phyloP scores from a whole-genome alignment of 2,113 vertebrate species.

The Notothenia rossii region DNA sequence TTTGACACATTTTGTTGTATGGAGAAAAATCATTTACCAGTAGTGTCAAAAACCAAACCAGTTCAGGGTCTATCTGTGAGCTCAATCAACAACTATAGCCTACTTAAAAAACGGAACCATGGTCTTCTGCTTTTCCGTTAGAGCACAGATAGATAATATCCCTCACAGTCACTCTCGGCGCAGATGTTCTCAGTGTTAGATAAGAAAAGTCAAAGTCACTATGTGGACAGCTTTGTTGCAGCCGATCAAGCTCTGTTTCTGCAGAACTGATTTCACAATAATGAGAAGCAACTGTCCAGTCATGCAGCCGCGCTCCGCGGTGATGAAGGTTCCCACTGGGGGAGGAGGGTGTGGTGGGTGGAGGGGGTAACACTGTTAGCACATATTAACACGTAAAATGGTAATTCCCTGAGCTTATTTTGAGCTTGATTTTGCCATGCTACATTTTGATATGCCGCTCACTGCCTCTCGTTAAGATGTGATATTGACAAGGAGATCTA shows the following conservation, averaged over 20 bases:
- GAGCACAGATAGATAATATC: constrained; percentile 65
- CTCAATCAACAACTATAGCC: constrained; percentile 9
- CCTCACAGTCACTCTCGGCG: constrained; percentile 64
- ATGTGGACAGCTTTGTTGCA: constrained; percentile 25
- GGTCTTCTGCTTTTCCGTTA: constrained; percentile 76
- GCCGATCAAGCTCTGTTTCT: constrained; percentile 65
- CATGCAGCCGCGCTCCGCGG: constrained; percentile 41
- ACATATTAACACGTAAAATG: not conserved
- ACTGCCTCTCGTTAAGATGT: not conserved
- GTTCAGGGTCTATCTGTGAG: constrained; percentile 17
- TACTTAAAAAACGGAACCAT: constrained; percentile 69
- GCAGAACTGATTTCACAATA: constrained; percentile 82
- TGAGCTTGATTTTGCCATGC: not conserved
- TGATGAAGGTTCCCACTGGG: constrained; percentile 8
- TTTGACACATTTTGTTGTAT: not conserved
- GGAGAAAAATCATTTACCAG: not conserved
- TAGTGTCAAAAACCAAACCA: constrained; percentile 14
- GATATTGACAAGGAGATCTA: not conserved
- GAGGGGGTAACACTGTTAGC: not conserved
- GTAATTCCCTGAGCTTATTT: not conserved
- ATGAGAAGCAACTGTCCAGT: constrained; percentile 48
- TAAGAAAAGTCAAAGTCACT: constrained; percentile 78
- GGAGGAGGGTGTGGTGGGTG: constrained; percentile 37
- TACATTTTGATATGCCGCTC: not conserved
- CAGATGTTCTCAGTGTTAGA: constrained; percentile 63